Conservation (phyloP, 1,140 invertebrate species). For the Protaetia brevitarsis region DNA sequence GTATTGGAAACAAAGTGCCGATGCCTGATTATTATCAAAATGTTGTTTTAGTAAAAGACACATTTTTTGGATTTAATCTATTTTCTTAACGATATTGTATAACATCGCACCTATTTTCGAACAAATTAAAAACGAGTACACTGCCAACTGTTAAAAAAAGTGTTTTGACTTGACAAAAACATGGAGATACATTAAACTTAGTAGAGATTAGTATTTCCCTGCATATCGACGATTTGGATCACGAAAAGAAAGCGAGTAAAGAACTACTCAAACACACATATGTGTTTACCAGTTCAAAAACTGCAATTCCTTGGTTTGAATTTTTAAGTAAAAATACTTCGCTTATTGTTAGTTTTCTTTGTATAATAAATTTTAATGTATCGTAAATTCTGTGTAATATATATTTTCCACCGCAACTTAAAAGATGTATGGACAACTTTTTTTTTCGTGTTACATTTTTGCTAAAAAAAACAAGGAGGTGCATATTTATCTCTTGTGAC, state of each 20-base stretch:
- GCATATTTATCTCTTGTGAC: constrained; percentile 11
- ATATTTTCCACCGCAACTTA: no score
- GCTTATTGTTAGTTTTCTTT: no score
- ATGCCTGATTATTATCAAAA: no score
- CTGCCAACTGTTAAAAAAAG: not conserved
- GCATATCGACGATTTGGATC: not conserved
- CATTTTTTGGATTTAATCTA: not conserved
- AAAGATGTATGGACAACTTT: not conserved
- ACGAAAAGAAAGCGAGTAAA: not conserved
- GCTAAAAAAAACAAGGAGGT: not conserved
- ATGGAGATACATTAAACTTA: not conserved
- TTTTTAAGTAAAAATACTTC: no score
- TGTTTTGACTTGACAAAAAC: not conserved
- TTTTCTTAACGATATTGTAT: not conserved
- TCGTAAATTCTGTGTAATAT: no score
- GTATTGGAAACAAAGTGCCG: no score
- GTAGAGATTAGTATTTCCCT: not conserved
- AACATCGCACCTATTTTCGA: not conserved
- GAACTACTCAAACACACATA: no score
- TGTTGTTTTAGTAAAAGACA: no score
- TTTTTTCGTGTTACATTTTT: not conserved
- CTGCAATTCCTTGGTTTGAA: no score
- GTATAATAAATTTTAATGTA: no score
- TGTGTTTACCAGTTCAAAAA: no score
- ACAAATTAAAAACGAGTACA: not conserved